Base-by-base conservation (phyloP, 2,797 vertebrate genomes). In the Bothrops alternatus region DNA sequence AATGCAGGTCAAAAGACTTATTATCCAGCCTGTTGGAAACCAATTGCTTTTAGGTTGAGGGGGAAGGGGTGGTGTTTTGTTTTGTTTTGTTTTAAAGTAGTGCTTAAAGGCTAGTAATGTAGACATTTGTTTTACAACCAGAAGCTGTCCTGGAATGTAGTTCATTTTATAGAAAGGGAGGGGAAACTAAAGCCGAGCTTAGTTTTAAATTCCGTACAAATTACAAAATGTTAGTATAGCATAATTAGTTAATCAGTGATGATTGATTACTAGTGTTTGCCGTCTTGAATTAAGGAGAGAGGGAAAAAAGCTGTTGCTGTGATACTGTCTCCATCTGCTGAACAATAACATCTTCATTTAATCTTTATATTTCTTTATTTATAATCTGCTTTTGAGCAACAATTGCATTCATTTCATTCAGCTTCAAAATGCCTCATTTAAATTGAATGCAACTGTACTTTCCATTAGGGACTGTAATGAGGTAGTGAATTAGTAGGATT, bases 1-100 rank as follows among this genome's bases (percentile, higher is more conserved):
- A 97, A 97, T 97, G 97, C 98, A 98, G 98, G 98, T 99, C 98
- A 99, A 98, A 99, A 98, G 98, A 98, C 98, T 98, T 99, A 99
- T 99, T 99, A 99, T 98, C 98, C 98, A 98, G 98, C 97, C 98
- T 98, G 98, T 98, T 98, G 98, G 98, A 98, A 98, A 98, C 98
- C 98, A 98, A 99, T 98, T 98, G 98, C 98, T 98, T 98, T 98
- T 97, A 82, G 73, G 37, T 47, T 42, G 73, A 78, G 73, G 37
- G 73, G 73, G 73, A 11, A 11, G 20, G 18, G 73, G 61, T 37
- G 73, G 73, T 23, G 96, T 69, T 90, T 58, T 97, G 16, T 65
- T 90, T 58, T 97, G 14, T 65, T 87, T 85, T 60, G 87, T 93
- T 63, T 91, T 98, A 98, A 97, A 97, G 97, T 97, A 95, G 97